Base-by-base conservation (phyloP, 2,797 vertebrate genomes). In the Numenius phaeopus region DNA sequence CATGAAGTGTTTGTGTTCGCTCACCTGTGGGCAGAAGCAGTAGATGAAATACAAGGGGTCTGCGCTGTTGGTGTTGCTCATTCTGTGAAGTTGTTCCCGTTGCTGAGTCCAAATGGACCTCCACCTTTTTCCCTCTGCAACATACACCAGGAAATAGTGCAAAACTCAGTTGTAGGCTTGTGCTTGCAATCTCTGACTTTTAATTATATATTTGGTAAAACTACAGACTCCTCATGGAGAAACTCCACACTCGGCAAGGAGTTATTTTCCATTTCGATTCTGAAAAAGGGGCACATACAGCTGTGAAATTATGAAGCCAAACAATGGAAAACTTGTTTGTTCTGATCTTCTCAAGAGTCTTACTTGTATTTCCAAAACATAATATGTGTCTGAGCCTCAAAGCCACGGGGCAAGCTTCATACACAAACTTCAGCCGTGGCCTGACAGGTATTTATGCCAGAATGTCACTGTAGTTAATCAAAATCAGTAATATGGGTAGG, bases 1-100 rank as follows among this genome's bases (percentile, higher is more conserved):
- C 42, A 44, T 1, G 1, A 42, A 10, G 20, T 1, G 2, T 21
- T 82, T 0, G 0, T 29, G 30, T 6, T 59, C 37, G 20, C 46
- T 40, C 1, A 21, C 9, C 21, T 19, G 24, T 1, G 0, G 3
- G 26, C 10, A 72, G 67, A 61, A 90, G 39, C 47, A 66, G 55
- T 55, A 71, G 29, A 13, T 0, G 0, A 7, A 39, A 54, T 50
- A 37, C 3, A 24, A 24, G 30, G 47, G 5, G 17, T 5, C 14
- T 37, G 20, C 3, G 1, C 58, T 72, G 24, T 6, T 50, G 26
- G 9, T 6, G 22, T 15, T 20, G 8, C 32, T 62, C 0, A 0
- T n/a, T 44, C 14, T 47, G 44, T 23, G 59, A 47, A 59, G 82
- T 7, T 26, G 2, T 30, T 66, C 32, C 30, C 8, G n/a, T 11